These are phyloP conservation scores for Lottia scabra DNA, from an alignment of 2,888 invertebrate species.

Conservation along the genomic window DNA sequence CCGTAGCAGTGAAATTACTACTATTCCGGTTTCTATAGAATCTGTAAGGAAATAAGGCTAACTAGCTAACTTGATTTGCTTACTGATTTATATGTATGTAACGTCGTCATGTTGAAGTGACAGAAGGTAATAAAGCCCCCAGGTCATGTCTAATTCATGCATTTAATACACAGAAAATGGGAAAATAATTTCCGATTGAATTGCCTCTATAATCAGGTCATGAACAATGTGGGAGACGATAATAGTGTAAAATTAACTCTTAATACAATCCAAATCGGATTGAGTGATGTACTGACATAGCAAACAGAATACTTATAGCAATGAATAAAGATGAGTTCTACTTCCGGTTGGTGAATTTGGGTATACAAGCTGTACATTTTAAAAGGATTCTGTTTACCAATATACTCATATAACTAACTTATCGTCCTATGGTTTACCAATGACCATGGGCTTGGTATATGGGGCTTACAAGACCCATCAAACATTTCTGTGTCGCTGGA, in stretches of 20 bases:
- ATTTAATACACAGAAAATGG: slow-evolving; percentile 6
- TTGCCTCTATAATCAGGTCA: not conserved
- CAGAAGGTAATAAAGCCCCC: not conserved
- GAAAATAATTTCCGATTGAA: slow-evolving; percentile 1
- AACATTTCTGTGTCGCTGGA: too few species aligned
- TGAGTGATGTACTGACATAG: too few species aligned
- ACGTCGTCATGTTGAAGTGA: not conserved
- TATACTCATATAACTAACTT: too few species aligned
- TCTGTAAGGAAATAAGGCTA: not conserved
- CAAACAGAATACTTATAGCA: too few species aligned
- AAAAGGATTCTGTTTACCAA: too few species aligned
- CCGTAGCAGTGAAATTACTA: not conserved
- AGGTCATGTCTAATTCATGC: not conserved
- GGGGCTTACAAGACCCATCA: too few species aligned
- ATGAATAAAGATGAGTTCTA: too few species aligned
- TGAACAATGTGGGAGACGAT: not conserved
- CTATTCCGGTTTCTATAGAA: not conserved
- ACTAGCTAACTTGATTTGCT: not conserved
- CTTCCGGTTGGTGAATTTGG: too few species aligned
- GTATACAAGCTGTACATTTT: too few species aligned
- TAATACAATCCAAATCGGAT: too few species aligned
- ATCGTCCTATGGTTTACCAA: too few species aligned
- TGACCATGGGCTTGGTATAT: too few species aligned
- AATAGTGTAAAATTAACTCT: not conserved
- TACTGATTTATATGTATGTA: slow-evolving; percentile 3